Evolutionary conservation across 2,797 vertebrate species (phyloP), one percentile per base, ranked within the genome.

Genomic region (Tympanoctomys barrerae): DNA sequence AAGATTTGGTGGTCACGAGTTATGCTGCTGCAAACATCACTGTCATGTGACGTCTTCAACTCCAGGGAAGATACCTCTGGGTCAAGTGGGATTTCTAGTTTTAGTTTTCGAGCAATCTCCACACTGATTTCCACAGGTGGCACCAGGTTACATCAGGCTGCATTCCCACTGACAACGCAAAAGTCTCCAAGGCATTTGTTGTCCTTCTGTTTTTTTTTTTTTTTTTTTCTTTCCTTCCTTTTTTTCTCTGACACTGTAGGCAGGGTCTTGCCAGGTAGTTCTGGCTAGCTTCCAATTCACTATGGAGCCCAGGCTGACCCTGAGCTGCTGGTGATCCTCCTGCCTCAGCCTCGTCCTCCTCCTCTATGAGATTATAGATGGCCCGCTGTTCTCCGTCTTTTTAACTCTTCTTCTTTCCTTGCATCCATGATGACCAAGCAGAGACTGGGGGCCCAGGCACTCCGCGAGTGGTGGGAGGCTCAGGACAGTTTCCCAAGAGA

Each of bases 321-420:
- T 1, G 7, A 78, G 14, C 28, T 78, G 26, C 28, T 31, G 11
- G 39, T 10, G 28, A 33, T 52, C 14, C 16, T 52, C 28, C 46
- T 78, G 75, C 46, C 46, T 78, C 75, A 52, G 46, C 75, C 26
- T 33, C 73, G 11, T 28, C 24, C 46, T 24, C 14, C 39, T 49
- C 49, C 49, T 49, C 49, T 49, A 3, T 77, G 42, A 46, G 75
- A 49, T 49, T 14, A 24, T 14, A 19, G 75, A 46, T 2, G 13
- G 8, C 2, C 14, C 2, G 21, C 46, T 78, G 24, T 7, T 61
- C 46, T 3, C 14, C 0, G 0, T 31, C 1, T 8, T 57, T 88
- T 77, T 2, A n/a, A 28, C 0, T 83, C 75, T 54, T 61, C 78
- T 42, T 46, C 28, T 68, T 94, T 82, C 13, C 54, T 73, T 68